These are phyloP conservation scores for Bujurquina vittata DNA, from an alignment of 2,113 vertebrate species.

Conservation along the genomic window DNA sequence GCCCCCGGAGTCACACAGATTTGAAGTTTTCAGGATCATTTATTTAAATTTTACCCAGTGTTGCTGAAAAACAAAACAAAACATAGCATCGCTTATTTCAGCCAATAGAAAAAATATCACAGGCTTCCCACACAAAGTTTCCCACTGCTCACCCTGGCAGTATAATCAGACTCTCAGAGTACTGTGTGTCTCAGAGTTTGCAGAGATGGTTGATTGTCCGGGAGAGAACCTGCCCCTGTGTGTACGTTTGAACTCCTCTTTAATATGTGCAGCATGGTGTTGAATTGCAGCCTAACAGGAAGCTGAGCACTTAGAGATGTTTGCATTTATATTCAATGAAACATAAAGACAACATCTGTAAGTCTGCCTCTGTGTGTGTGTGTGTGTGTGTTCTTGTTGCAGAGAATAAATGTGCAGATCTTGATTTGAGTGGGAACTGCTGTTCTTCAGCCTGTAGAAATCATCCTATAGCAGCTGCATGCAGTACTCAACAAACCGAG, in stretches of 20 bases:
- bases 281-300: not conserved
- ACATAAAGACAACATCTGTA: not conserved
- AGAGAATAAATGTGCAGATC: not conserved
- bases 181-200: not conserved
- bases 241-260: not conserved
- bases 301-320: not conserved
- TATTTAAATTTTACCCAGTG: not conserved
- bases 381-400: not conserved
- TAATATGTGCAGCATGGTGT: not conserved
- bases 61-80: not conserved
- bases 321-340: not conserved
- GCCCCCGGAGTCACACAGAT: not conserved
- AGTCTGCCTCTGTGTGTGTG: not conserved
- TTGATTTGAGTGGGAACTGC: not conserved
- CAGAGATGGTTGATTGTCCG: not conserved
- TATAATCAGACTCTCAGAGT: not conserved
- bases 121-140: not conserved
- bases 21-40: not conserved
- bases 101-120: not conserved
- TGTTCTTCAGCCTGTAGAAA: not conserved
- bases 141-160: not conserved
- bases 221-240: not conserved
- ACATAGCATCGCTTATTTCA: not conserved
- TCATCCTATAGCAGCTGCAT: not conserved
- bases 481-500: not conserved